Percentiles rank a stretch among this genome's conserved stretches.
These are phyloP conservation scores for Sebastes minor DNA, from an alignment of 2,797 vertebrate genomes.

Conservation along the genomic window DNA sequence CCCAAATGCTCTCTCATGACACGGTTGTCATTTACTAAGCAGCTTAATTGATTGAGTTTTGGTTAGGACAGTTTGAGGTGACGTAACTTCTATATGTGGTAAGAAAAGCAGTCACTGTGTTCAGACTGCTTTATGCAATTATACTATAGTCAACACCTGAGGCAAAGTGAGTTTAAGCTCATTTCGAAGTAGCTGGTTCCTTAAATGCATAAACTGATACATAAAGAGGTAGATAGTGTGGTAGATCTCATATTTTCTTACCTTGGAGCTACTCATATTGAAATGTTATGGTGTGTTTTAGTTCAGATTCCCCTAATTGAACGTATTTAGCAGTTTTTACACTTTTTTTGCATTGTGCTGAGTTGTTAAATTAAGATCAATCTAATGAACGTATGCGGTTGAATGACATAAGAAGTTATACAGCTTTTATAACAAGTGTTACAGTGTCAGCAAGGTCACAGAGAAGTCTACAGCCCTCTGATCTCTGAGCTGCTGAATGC, in stretches of 20 bases:
- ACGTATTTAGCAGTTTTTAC: neutral
- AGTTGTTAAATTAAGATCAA: neutral
- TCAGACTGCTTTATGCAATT: conserved; percentile 51
- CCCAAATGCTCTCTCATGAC: neutral
- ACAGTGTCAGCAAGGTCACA: neutral
- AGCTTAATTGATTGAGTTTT: conserved; percentile 29
- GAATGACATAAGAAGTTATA: neutral
- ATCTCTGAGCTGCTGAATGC: conserved; percentile 13
- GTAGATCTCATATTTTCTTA: neutral
- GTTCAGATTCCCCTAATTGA: neutral
- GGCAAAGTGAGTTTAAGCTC: neutral
- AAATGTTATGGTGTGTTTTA: neutral
- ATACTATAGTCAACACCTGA: neutral
- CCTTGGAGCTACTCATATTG: neutral
- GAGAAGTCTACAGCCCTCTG: neutral
- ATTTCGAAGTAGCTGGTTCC: neutral
- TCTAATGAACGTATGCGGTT: neutral
- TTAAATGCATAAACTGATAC: neutral
- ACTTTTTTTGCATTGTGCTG: neutral
- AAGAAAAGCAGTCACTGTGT: conserved; percentile 37
- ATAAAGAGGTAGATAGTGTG: neutral
- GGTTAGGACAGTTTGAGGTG: conserved; percentile 16
- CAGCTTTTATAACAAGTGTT: neutral
- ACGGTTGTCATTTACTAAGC: conserved; percentile 22
- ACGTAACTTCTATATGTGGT: conserved; percentile 46